These are phyloP conservation scores for Otis tarda DNA, from an alignment of 2,113 vertebrate genomes.

Conservation along the genomic window DNA sequence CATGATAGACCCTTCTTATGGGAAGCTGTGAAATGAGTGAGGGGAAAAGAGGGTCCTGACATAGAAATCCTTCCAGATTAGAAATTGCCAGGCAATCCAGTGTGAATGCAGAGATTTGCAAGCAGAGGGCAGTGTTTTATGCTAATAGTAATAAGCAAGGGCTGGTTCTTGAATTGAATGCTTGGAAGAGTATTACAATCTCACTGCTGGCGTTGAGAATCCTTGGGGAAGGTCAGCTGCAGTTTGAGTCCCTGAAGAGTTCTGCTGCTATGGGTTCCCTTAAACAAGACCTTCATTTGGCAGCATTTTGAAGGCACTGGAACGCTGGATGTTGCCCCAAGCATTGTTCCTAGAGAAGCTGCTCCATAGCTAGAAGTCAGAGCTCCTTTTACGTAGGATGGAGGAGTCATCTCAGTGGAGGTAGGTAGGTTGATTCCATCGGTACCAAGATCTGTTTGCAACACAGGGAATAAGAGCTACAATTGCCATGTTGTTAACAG, in stretches of 20 bases:
- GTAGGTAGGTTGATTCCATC: constrained; percentile 82
- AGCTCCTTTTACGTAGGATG: neutral
- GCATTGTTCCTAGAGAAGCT: neutral
- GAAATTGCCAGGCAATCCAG: neutral
- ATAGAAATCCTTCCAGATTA: constrained; percentile 7
- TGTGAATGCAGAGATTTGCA: neutral
- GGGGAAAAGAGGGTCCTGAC: neutral
- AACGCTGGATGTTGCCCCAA: neutral
- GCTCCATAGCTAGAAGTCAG: constrained; percentile 27
- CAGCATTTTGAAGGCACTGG: constrained; percentile 21
- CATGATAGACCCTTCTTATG: neutral
- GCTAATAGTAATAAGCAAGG: neutral
- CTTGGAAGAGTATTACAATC: neutral
- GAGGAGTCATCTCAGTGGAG: constrained; percentile 71
- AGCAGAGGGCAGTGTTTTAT: constrained; percentile 26
- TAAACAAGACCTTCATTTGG: constrained; percentile 21
- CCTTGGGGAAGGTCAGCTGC: constrained; percentile 30
- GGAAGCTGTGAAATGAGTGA: neutral
- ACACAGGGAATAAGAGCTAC: neutral
- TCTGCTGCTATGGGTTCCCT: constrained; percentile 27
- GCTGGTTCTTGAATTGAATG: neutral
- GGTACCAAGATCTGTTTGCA: constrained; percentile 76
- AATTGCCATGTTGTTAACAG: neutral
- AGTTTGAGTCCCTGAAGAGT: constrained; percentile 39
- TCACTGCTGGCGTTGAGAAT: neutral